These are phyloP conservation scores for Diabrotica virgifera DNA, from an alignment of 1,140 invertebrate species.

Conservation along the genomic window DNA sequence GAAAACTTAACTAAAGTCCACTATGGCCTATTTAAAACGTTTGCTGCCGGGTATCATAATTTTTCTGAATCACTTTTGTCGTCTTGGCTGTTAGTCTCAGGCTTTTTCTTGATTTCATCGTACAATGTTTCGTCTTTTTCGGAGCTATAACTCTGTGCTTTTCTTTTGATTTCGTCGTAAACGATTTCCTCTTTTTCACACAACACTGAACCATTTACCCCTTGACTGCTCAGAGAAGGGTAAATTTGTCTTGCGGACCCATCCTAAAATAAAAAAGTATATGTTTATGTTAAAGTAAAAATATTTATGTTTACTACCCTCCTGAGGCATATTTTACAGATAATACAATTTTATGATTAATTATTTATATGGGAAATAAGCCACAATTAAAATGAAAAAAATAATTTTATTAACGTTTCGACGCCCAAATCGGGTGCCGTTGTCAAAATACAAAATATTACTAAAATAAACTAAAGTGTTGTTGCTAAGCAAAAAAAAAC, in stretches of 20 bases:
- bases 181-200: constrained; percentile 44
- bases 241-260: not conserved
- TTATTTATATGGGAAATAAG: too few species aligned
- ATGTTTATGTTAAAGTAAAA: constrained; percentile 10
- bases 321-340: too few species aligned
- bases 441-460: too few species aligned
- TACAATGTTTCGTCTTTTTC: constrained; percentile 43
- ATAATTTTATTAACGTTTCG: too few species aligned
- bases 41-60: not conserved
- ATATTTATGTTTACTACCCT: constrained; percentile 29
- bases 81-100: not conserved
- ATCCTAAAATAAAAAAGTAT: not conserved
- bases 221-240: not conserved
- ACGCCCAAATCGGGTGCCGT: too few species aligned
- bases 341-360: too few species aligned
- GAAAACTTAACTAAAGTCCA: too few species aligned
- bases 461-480: too few species aligned
- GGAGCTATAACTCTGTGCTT: not conserved
- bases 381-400: too few species aligned
- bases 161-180: constrained; percentile 36
- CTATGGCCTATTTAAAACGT: too few species aligned
- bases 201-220: constrained; percentile 9
- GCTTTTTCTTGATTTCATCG: constrained; percentile 33
- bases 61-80: not conserved
- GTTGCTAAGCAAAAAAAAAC: too few species aligned